Evolutionary conservation across 2,113 vertebrate species (phyloP).

Genomic region (Alosa alosa): DNA sequence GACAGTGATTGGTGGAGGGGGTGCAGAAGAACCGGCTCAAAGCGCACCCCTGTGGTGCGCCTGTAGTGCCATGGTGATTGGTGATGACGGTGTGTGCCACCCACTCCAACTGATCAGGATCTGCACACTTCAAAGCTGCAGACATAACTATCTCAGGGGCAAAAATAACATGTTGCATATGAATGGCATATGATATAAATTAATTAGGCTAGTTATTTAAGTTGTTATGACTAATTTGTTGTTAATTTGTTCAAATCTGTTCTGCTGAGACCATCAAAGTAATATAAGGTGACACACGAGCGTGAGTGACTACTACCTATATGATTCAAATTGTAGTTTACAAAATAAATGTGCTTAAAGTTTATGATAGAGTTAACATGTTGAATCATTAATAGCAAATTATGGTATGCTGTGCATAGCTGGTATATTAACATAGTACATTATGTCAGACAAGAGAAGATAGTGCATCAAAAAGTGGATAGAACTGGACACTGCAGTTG

Average conservation of each 20-base stretch:
- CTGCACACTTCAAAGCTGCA: conserved; percentile 2
- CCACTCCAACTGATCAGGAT: neutral
- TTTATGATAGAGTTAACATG: neutral
- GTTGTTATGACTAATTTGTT: neutral
- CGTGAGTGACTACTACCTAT: neutral
- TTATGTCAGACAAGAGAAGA: neutral
- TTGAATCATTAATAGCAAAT: neutral
- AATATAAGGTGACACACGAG: neutral
- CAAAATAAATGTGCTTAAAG: neutral
- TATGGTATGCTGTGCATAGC: neutral
- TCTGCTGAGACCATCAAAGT: neutral
- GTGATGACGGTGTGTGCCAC: conserved; percentile 8
- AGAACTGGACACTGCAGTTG: no score
- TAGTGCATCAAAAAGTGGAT: no score
- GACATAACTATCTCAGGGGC: neutral
- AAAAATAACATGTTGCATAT: neutral
- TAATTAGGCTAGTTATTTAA: neutral
- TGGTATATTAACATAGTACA: neutral
- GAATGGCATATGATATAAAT: neutral
- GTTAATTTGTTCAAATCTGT: neutral
- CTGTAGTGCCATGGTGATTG: neutral
- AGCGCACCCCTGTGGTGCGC: neutral
- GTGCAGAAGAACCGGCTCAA: neutral
- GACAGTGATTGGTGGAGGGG: conserved; percentile 7
- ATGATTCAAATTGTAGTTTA: neutral